Conservation (phyloP, 2,113 vertebrate species). For the Burhinus oedicnemus region DNA sequence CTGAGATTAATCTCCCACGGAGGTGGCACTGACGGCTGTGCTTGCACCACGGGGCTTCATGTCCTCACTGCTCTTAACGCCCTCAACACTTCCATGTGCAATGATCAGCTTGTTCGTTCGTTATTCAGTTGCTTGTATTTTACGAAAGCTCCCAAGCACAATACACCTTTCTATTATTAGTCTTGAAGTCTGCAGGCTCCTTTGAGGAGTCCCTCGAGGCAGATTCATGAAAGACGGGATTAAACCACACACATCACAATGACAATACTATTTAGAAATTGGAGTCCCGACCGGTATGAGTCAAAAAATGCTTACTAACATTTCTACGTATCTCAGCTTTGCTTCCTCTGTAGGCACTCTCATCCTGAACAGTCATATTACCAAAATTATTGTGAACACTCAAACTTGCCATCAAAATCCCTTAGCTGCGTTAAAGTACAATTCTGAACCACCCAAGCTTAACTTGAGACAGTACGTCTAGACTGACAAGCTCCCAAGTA, state of each 20-base stretch:
- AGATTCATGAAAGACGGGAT: fast-evolving
- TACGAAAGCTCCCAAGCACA: neutral
- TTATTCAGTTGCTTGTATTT: neutral
- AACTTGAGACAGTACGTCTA: neutral
- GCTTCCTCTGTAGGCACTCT: neutral
- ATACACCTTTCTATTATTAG: neutral
- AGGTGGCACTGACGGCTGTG: neutral
- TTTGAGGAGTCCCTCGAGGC: neutral
- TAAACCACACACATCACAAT: neutral
- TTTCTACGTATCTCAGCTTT: neutral
- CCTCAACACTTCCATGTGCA: too few species aligned
- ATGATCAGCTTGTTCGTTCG: neutral
- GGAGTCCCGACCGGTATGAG: neutral
- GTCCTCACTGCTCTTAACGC: neutral
- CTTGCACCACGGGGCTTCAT: neutral
- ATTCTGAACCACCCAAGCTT: neutral
- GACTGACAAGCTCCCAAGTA: neutral
- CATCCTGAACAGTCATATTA: neutral
- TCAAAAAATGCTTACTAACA: neutral
- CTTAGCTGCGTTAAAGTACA: neutral
- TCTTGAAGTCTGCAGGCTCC: neutral
- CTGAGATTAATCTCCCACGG: neutral
- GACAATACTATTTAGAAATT: neutral
- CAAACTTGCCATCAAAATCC: neutral
- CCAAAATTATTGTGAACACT: neutral